Base-by-base conservation (phyloP, 2,888 invertebrate genomes). In the Polyploca ridens region DNA sequence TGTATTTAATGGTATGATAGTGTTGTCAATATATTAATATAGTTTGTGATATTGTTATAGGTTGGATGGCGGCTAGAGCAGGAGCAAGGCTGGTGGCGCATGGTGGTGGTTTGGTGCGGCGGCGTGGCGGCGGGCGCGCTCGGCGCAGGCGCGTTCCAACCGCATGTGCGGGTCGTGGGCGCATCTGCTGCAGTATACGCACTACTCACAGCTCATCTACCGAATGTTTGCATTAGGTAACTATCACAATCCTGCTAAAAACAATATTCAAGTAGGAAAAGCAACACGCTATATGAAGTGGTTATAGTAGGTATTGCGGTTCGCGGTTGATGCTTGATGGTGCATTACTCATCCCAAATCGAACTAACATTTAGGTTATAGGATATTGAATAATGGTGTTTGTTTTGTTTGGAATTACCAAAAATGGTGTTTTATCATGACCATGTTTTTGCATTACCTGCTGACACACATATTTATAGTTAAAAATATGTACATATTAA, bases 171-270 rank as follows among this genome's bases (percentile, higher is more conserved):
- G 78, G 95, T 99, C 75, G 96, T 98, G 62, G 99, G 99, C 27
- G 97, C 98, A 49, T 98, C 98, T 0, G 98, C 98, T 1, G 98
- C 98, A 8, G 98, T 98, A 64, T 99, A 98, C 88, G 97, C 98
- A 33, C 91, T 99, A 72, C 95, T 98, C 69, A 96, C 97, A 63
- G 97, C 98, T 69, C 98, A 98, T 87, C 93, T 98, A 65, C 96
- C 98, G 62, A 97, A 98, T 90, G 96, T 98, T 71, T 94, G 96
- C 81, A 93, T 98, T 4, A 89, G 91, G 93, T 93, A 71, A 27
- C 33, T 13, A 41, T 13, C 11, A 10, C 19, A 4, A 11, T 11
- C 57, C 13, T 27, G 27, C 6, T n/a, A 10, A 8, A 3, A n/a
- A 49, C 6, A n/a, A 3, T 54, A 10, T 54, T 54, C 19, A 54